These are phyloP conservation scores for Spatulosminthurus flaviceps DNA, from an alignment of 2,888 invertebrate genomes.

Conservation along the genomic window DNA sequence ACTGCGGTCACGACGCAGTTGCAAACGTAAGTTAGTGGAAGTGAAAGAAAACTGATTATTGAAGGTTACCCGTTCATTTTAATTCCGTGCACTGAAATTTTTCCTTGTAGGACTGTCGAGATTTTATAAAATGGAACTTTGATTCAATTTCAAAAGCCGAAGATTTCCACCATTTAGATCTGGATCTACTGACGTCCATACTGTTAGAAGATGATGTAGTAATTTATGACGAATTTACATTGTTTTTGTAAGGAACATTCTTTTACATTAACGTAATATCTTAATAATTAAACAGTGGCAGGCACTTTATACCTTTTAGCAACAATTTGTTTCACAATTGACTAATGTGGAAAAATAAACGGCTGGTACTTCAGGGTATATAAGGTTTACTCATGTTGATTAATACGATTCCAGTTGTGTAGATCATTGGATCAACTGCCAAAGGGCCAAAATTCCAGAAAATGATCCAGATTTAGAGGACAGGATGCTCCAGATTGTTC, in stretches of 20 bases:
- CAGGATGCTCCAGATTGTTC: slow-evolving; percentile 76
- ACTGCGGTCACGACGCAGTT: slow-evolving; percentile 80
- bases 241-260: slow-evolving; percentile 72
- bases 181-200: slow-evolving; percentile 70
- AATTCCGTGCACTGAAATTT: too few relatives aligned
- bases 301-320: too few relatives aligned
- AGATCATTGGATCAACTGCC: slow-evolving; percentile 81
- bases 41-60: not conserved
- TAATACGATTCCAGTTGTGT: slow-evolving; percentile 72
- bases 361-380: slow-evolving; percentile 12
- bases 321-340: too few relatives aligned
- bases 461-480: slow-evolving; percentile 68
- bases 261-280: not conserved
- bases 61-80: slow-evolving; percentile 55
- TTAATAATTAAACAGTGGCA: too few relatives aligned
- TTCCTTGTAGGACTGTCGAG: slow-evolving; percentile 74
- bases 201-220: slow-evolving; percentile 88
- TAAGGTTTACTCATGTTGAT: slow-evolving; percentile 11
- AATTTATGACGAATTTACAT: slow-evolving; percentile 85
- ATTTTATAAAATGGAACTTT: slow-evolving; percentile 90
- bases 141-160: slow-evolving; percentile 80
- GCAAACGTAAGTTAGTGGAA: slow-evolving; percentile 68
- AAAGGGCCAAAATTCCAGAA: slow-evolving; percentile 72
- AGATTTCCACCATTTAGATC: slow-evolving; percentile 84
- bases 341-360: too few relatives aligned